phyloP scores from a whole-genome alignment of 1,140 invertebrate genomes.

The Drosophila novamexicana region DNA sequence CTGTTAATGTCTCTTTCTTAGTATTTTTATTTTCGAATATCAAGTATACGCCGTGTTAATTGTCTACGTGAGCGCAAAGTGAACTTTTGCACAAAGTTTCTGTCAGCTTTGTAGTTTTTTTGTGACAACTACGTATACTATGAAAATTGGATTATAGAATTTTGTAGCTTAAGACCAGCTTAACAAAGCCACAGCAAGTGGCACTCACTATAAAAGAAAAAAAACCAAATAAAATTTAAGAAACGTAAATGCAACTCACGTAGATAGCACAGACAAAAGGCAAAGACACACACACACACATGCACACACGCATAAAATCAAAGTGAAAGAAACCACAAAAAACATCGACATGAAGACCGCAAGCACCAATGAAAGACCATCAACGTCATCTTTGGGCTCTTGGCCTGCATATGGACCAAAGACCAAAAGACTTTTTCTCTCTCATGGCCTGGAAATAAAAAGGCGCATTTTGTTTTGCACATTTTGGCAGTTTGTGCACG shows the following conservation, averaged over 20 bases:
- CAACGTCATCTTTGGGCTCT: constrained; percentile 37
- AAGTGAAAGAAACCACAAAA: constrained; percentile 37
- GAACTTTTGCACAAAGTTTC: constrained; percentile 15
- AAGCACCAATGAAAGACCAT: constrained; percentile 54
- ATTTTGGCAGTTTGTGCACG: constrained; percentile 43
- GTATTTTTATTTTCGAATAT: background rate
- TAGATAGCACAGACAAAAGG: constrained; percentile 24
- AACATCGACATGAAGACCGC: constrained; percentile 39
- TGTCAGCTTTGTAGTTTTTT: constrained; percentile 3
- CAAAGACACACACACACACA: constrained; percentile 16
- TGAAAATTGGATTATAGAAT: constrained; percentile 22
- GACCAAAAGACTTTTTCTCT: constrained; percentile 1
- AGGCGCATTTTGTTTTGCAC: constrained; percentile 30
- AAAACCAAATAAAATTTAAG: constrained; percentile 1
- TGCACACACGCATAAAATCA: constrained; percentile 23
- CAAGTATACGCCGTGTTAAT: constrained; percentile 16
- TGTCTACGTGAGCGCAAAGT: background rate
- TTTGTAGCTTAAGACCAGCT: constrained; percentile 26
- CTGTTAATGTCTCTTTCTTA: too few species aligned
- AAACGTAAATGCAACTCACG: constrained; percentile 49
- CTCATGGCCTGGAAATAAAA: constrained; percentile 30
- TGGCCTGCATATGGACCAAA: constrained; percentile 21
- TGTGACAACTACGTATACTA: constrained; percentile 2
- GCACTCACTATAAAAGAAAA: constrained; percentile 5
- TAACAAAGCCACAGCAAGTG: constrained; percentile 17